Conservation (phyloP, 2,113 vertebrate genomes). For the Tretioscincus oriximinensis region DNA sequence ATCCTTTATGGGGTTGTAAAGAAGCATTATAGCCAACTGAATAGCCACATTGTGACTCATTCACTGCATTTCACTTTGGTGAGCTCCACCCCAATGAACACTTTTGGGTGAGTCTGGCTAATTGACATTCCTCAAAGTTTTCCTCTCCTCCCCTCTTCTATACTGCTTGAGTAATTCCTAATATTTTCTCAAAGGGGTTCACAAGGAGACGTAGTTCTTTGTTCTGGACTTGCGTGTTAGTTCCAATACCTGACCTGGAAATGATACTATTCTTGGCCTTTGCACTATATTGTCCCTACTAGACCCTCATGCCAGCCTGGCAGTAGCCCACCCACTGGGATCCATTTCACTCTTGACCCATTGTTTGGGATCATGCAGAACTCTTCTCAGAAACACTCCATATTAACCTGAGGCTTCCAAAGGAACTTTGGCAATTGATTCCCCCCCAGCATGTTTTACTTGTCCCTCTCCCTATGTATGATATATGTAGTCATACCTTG, state of each 20-base stretch:
- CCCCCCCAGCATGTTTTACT: too few relatives aligned
- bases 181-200: slow-evolving; percentile 20
- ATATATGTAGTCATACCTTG: too few relatives aligned
- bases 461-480: too few relatives aligned
- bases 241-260: slow-evolving; percentile 6
- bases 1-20: not conserved
- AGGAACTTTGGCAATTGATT: not conserved
- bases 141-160: not conserved
- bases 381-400: not conserved
- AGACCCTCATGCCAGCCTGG: not conserved
- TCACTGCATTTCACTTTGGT: not conserved
- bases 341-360: not conserved
- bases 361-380: not conserved
- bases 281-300: not conserved
- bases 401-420: not conserved
- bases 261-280: not conserved
- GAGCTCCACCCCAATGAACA: slow-evolving; percentile 16
- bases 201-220: slow-evolving; percentile 1
- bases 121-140: slow-evolving; percentile 26
- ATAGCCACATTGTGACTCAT: not conserved
- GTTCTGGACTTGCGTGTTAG: not conserved
- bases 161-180: not conserved
- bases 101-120: not conserved
- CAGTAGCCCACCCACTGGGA: not conserved
- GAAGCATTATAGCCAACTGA: not conserved